Evolutionary conservation across 1,140 invertebrate genomes (phyloP).

Genomic region (Drosophila takahashii): DNA sequence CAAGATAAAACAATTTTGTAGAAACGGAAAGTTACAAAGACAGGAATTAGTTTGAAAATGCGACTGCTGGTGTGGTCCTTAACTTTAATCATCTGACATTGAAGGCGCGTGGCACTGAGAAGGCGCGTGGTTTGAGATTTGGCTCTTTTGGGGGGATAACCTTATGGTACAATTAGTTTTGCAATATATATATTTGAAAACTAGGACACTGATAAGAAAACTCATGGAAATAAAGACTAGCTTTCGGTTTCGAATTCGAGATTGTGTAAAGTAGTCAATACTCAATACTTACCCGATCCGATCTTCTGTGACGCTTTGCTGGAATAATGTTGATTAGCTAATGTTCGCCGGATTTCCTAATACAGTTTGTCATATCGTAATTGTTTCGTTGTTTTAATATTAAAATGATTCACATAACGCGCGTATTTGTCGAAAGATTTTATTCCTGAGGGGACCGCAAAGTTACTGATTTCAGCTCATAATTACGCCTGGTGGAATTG

Average conservation of each 20-base stretch:
- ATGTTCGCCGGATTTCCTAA: slow-evolving; percentile 22
- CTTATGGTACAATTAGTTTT: not conserved
- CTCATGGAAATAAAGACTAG: not conserved
- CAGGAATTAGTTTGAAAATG: slow-evolving; percentile 6
- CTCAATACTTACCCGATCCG: not conserved
- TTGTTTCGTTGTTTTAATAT: slow-evolving; percentile 1
- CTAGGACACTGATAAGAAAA: not conserved
- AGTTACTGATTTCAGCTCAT: not conserved
- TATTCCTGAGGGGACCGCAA: slow-evolving; percentile 4
- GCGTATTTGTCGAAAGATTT: slow-evolving; percentile 1
- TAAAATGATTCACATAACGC: slow-evolving; percentile 16
- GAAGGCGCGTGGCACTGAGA: slow-evolving; percentile 7
- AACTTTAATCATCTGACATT: slow-evolving; percentile 50
- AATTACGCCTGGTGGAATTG: slow-evolving; percentile 2
- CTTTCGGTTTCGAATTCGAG: not conserved
- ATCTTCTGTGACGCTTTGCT: slow-evolving; percentile 10
- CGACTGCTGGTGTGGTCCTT: not conserved
- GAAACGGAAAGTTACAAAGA: slow-evolving; percentile 39
- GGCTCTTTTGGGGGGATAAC: not conserved
- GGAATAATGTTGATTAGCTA: not conserved
- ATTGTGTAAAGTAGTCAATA: not conserved
- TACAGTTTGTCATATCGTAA: slow-evolving; percentile 13
- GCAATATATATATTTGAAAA: not conserved
- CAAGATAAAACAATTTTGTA: slow-evolving; percentile 29
- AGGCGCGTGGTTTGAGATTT: not conserved